Base-by-base conservation (phyloP, 2,888 invertebrate species). In the Lasioglossum morio region DNA sequence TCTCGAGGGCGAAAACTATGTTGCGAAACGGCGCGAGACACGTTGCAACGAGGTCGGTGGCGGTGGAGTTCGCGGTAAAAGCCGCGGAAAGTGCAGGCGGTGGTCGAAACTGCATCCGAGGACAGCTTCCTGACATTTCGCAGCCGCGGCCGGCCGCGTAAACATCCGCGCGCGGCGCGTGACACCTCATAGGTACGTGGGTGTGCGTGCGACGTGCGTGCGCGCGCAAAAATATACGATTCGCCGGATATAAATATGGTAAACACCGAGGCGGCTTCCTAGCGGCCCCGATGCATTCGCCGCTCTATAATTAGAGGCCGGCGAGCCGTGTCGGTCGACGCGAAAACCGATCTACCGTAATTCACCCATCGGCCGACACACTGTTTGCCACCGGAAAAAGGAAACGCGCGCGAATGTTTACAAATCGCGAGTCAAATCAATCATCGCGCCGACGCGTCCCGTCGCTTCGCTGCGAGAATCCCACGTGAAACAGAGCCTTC, bases 61-160 rank as follows among this genome's bases (percentile, higher is more conserved):
- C 57, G 10, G 4, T 57, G 57, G n/a, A 12, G n/a, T 57, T 63
- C 30, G 72, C 76, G 72, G 82, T 77, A 84, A 82, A 77, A 83
- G 57, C 34, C 23, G 19, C 30, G 23, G 63, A 84, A 84, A 84
- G 83, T 84, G 85, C 84, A 77, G 16, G 48, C 73, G 76, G 83
- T 84, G 57, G 82, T 70, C 63, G 72, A 27, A 46, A 57, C 79
- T 43, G 74, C 40, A 63, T 72, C 34, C 82, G 85, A 84, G 73
- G 82, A 88, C 79, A 78, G 79, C 79, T 87, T 83, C 72, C 79
- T 88, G 90, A 90, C 87, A 75, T 77, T 87, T 87, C 72, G 78
- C 90, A 90, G 86, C 81, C 48, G 82, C 74, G 81, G 80, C 46
- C 70, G 19, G 74, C 79, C 87, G 84, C 74, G 78, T 86, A 90